Evolutionary conservation across 1,140 invertebrate species (phyloP), one percentile per base, ranked within the genome.

Genomic region (Heliconius hewitsoni): DNA sequence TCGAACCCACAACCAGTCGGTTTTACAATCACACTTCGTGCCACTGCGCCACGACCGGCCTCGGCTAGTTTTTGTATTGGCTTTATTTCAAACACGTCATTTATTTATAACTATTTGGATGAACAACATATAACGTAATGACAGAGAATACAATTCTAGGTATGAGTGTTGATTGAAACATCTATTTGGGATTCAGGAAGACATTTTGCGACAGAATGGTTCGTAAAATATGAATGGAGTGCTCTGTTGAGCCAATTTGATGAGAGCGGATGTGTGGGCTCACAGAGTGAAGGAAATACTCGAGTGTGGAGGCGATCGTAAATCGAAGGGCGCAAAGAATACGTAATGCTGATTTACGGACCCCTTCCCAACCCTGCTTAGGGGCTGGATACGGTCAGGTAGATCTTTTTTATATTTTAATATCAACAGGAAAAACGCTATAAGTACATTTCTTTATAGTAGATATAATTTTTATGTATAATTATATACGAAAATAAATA

Each of bases 281-380:
- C 86, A 90, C 82, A 85, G 86, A 85, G 80, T 81, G 76, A 80
- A 81, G 84, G 82, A 86, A 88, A 87, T 84, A 83, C 83, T 84
- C 79, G 79, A 77, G 83, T 80, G 82, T 81, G 82, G 80, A 81
- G 81, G 81, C 76, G 82, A 82, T 87, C 83, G 87, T 90, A 90
- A 89, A 90, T 90, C 87, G 83, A 81, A 78, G 78, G 83, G 78
- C 79, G 86, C 79, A 86, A 91, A 90, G 87, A 90, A 89, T 89
- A 82, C 84, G 83, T 90, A 89, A 89, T 86, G 81, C 83, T 90
- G 90, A 91, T 90, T 90, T 91, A 90, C 82, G 73, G 82, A 83
- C 83, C 83, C 82, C 84, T 71, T 74, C 39, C 39, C 37, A 71
- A 77, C 76, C 76, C 60, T 57, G 76, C 76, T 76, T 46, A 71